phyloP scores from a whole-genome alignment of 92 coral and sea anemone genomes.

The Heteractis magnifica region DNA sequence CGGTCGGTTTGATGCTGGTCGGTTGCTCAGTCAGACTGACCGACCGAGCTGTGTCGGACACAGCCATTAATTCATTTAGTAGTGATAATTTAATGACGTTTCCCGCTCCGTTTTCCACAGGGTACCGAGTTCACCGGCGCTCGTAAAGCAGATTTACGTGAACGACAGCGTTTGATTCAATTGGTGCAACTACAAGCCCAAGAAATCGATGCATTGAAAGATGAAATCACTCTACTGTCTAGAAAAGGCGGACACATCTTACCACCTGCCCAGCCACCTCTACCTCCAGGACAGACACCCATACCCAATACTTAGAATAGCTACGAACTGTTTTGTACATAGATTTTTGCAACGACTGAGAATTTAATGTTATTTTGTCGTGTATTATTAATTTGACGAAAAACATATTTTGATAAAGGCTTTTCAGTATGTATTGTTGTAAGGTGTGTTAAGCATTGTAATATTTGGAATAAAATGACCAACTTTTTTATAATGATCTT shows the following conservation, averaged over 20 bases:
- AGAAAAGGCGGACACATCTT: slow-evolving; percentile 98
- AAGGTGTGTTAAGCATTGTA: not conserved
- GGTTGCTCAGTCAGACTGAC: not conserved
- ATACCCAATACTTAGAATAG: slow-evolving; percentile 75
- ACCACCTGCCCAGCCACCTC: slow-evolving; percentile 99
- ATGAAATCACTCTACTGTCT: slow-evolving; percentile 94
- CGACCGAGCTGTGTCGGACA: not conserved
- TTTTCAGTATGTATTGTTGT: not conserved
- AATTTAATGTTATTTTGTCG: not conserved
- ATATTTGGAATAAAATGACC: not conserved
- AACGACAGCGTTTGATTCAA: slow-evolving; percentile 94
- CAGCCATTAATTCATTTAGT: not conserved
- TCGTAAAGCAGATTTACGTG: slow-evolving; percentile 92
- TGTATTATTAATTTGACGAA: too few relatives aligned
- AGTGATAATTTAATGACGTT: not conserved
- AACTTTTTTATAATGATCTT: not conserved
- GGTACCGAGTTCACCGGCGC: slow-evolving; percentile 98
- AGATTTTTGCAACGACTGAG: not conserved
- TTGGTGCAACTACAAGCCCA: slow-evolving; percentile 98
- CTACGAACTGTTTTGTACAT: not conserved
- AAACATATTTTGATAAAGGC: not conserved
- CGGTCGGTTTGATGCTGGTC: not conserved
- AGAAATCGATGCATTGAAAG: slow-evolving; percentile 97
- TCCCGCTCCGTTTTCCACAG: slow-evolving; percentile 32
- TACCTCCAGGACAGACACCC: slow-evolving; percentile 98